Evolutionary conservation across 1,140 invertebrate species (phyloP).

Genomic region (Anadara kagoshimensis): DNA sequence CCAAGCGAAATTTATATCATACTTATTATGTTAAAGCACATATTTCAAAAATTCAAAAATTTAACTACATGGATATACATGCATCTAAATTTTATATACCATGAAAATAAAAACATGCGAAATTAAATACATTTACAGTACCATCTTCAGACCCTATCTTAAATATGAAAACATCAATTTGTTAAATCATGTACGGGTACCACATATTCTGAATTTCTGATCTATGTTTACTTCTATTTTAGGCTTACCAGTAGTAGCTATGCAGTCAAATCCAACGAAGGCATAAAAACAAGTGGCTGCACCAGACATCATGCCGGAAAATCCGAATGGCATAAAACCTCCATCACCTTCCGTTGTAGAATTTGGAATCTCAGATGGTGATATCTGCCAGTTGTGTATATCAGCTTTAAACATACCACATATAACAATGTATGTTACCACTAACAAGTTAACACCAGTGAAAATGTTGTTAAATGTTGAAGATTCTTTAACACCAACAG

Average conservation of each 20-base stretch:
- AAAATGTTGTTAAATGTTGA: conserved; percentile 93
- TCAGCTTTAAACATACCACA: conserved; percentile 87
- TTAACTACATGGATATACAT: too few species aligned
- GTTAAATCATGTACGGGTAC: too few species aligned
- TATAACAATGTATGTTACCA: conserved; percentile 88
- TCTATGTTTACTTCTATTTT: too few species aligned
- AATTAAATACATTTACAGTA: too few species aligned
- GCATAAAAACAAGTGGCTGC: conserved; percentile 74
- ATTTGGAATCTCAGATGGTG: conserved; percentile 16
- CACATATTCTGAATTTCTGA: too few species aligned
- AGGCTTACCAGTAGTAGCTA: conserved; percentile 70
- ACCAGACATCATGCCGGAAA: conserved; percentile 71
- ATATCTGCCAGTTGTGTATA: conserved; percentile 60
- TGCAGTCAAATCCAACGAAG: conserved; percentile 73
- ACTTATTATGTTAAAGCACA: too few species aligned
- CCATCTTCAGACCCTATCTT: too few species aligned
- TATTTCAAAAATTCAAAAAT: too few species aligned
- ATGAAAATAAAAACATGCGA: too few species aligned
- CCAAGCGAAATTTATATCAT: too few species aligned
- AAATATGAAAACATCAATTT: too few species aligned
- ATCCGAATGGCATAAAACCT: conserved; percentile 74
- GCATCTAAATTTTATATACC: too few species aligned
- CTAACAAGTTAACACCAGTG: conserved; percentile 88
- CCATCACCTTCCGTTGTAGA: conserved; percentile 59
- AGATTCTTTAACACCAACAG: conserved; percentile 91